Conservation (phyloP, 2,888 invertebrate genomes). For the Acleris emargana region DNA sequence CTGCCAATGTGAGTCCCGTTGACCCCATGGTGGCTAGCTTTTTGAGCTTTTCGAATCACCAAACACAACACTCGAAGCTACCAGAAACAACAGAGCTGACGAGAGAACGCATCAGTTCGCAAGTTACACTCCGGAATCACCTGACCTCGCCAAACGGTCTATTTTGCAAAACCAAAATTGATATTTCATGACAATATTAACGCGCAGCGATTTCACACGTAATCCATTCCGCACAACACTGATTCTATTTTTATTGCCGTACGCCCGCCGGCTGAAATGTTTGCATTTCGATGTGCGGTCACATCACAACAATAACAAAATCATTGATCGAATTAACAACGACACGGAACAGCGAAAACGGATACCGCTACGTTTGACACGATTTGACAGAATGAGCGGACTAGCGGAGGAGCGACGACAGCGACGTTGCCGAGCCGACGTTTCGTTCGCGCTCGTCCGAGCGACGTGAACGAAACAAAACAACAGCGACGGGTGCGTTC, state of each 20-base stretch:
- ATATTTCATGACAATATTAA: slow-evolving; percentile 48
- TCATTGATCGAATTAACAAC: slow-evolving; percentile 66
- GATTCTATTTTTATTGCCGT: slow-evolving; percentile 46
- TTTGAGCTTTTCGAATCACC: slow-evolving; percentile 49
- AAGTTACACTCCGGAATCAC: slow-evolving; percentile 51
- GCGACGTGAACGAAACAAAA: slow-evolving; percentile 19
- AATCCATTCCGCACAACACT: slow-evolving; percentile 53
- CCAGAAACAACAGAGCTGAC: slow-evolving; percentile 41
- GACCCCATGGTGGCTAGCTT: slow-evolving; percentile 64
- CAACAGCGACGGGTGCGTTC: slow-evolving; percentile 31
- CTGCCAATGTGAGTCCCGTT: slow-evolving; percentile 86
- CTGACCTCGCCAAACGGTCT: slow-evolving; percentile 55
- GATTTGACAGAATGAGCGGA: slow-evolving; percentile 60
- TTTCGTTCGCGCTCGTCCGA: slow-evolving; percentile 30
- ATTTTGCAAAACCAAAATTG: slow-evolving; percentile 55
- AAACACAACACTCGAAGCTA: slow-evolving; percentile 53
- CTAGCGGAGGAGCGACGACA: slow-evolving; percentile 17
- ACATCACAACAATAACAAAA: slow-evolving; percentile 74
- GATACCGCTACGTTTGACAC: slow-evolving; percentile 45
- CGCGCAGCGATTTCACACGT: slow-evolving; percentile 51
- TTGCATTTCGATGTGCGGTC: slow-evolving; percentile 52
- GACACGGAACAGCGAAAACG: slow-evolving; percentile 51
- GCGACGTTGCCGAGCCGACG: too few relatives aligned
- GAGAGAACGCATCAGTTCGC: slow-evolving; percentile 61
- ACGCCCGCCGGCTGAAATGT: slow-evolving; percentile 46